phyloP scores from a whole-genome alignment of 1,140 invertebrate genomes.

The Drosophila serrata region DNA sequence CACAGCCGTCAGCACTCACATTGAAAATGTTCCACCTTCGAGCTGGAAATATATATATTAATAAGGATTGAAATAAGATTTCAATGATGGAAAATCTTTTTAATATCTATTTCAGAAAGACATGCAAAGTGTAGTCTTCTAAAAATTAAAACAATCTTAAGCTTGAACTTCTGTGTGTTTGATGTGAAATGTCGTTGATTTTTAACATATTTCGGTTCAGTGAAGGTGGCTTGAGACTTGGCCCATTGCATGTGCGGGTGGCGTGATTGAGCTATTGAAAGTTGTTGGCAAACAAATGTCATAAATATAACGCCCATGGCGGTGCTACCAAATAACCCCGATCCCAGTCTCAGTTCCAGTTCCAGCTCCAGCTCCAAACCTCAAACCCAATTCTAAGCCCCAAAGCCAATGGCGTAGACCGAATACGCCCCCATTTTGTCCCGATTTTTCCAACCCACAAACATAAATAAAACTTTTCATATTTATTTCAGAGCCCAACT shows the following conservation, averaged over 20 bases:
- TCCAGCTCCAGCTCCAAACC: neutral
- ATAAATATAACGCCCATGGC: conserved; percentile 75
- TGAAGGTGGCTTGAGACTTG: conserved; percentile 6
- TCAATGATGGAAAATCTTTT: neutral
- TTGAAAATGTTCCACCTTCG: conserved; percentile 68
- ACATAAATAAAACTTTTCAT: conserved; percentile 83
- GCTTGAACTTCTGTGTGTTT: neutral
- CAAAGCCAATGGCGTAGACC: conserved; percentile 5
- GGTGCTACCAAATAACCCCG: conserved; percentile 10
- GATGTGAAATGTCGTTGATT: neutral
- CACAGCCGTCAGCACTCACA: conserved; percentile 72
- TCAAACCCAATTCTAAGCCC: conserved; percentile 4
- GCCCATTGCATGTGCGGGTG: conserved; percentile 58
- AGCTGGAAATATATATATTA: conserved; percentile 32
- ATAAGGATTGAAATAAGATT: neutral
- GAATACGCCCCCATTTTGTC: conserved; percentile 4
- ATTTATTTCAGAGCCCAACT: conserved; percentile 80
- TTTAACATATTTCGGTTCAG: neutral
- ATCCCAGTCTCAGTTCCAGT: neutral
- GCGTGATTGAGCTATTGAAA: conserved; percentile 82
- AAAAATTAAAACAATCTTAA: neutral
- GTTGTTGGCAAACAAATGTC: conserved; percentile 83
- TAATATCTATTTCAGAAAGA: too few species aligned
- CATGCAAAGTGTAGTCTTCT: too few species aligned
- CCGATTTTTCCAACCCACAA: conserved; percentile 37